Conservation (phyloP, 2,113 vertebrate genomes). For the Fulmarus glacialis region DNA sequence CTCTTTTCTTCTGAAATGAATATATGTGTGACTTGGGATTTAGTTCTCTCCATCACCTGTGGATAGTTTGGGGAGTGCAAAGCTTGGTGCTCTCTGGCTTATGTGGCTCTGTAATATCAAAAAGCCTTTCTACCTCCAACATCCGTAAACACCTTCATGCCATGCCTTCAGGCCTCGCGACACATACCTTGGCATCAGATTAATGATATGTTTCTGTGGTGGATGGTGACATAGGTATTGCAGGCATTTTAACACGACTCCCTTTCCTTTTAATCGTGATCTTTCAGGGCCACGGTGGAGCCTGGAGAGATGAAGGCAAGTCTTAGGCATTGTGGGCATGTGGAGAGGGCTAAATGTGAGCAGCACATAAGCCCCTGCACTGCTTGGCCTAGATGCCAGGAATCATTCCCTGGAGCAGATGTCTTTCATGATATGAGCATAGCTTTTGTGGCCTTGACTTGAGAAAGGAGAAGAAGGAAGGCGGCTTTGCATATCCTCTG, state of each 20-base stretch:
- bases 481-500: neutral
- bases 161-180: neutral
- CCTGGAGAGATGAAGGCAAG: neutral
- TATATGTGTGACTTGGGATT: neutral
- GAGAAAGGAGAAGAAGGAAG: neutral
- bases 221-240: neutral
- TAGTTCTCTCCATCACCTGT: neutral
- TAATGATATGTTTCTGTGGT: neutral
- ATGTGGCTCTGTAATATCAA: neutral
- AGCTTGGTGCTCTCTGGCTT: neutral
- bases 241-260: neutral
- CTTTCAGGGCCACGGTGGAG: neutral
- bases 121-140: neutral
- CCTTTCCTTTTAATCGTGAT: neutral
- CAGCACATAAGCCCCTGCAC: neutral
- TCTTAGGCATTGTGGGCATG: neutral
- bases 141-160: neutral
- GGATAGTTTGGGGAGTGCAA: neutral
- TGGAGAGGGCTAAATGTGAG: neutral
- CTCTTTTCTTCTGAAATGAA: neutral
- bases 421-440: neutral
- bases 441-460: neutral
- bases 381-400: neutral
- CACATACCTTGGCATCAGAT: neutral
- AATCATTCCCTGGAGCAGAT: neutral